phyloP scores from a whole-genome alignment of 2,113 vertebrate species.

The Hassar affinis region DNA sequence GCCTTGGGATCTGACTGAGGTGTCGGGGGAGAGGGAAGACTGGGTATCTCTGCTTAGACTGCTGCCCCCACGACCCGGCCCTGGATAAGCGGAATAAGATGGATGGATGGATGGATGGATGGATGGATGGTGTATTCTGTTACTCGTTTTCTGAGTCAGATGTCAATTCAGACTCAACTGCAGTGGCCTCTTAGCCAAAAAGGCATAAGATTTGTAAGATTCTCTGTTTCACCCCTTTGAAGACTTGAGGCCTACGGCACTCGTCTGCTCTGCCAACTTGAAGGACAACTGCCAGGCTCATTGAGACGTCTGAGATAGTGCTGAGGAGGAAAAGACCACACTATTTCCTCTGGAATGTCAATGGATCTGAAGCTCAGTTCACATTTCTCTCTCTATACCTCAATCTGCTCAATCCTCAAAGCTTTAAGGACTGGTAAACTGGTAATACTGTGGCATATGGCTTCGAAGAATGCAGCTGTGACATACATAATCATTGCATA shows the following conservation, averaged over 20 bases:
- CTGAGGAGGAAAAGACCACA: background rate
- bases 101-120: no score
- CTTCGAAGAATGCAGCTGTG: background rate
- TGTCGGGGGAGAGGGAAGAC: no score
- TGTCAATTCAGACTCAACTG: background rate
- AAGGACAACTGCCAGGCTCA: background rate
- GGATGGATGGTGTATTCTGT: no score
- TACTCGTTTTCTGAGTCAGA: background rate
- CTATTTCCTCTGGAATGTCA: conserved; percentile 53
- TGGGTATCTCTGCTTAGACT: no score
- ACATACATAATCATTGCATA: background rate
- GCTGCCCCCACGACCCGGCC: no score
- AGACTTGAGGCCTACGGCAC: conserved; percentile 25
- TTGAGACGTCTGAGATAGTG: background rate
- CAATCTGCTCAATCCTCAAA: background rate
- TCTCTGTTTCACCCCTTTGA: background rate
- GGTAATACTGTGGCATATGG: background rate
- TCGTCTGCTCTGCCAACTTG: conserved; percentile 30
- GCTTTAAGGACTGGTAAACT: background rate
- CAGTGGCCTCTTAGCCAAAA: background rate
- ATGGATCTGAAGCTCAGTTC: conserved; percentile 47
- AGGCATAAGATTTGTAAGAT: no score
- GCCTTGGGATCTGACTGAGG: no score
- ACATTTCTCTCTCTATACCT: conserved; percentile 4
- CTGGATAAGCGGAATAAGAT: no score